Base-by-base conservation (phyloP, 2,797 vertebrate genomes). In the Diceros bicornis region DNA sequence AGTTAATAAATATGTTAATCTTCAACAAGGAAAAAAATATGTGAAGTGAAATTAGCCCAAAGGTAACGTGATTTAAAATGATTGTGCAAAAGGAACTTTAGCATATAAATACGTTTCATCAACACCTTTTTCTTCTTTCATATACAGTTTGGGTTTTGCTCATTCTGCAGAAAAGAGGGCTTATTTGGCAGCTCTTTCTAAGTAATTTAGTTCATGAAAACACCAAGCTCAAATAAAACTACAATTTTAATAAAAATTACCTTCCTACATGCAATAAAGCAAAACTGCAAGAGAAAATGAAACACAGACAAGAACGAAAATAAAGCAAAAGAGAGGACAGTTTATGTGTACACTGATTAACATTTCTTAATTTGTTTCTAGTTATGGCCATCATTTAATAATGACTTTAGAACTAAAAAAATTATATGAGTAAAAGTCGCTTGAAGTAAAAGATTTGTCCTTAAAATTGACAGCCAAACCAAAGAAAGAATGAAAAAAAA, bases 1-100 rank as follows among this genome's bases (percentile, higher is more conserved):
- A 94, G 96, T 96, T 97, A 98, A 98, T 97, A 98, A 98, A 98
- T 93, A 98, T 88, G 97, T 66, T 98, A 97, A 98, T 97, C 23
- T 89, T 55, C 93, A 95, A 95, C 79, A 97, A 75, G 82, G 97
- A 92, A 89, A 96, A 96, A 92, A 83, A 61, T 13, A 86, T 0
- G 14, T 90, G 96, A 98, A 97, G 66, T 94, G 94, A 89, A 86
- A 97, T 77, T 90, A 97, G 83, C 91, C 79, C 66, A 52, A 32
- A 95, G 69, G 57, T 95, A 98, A 97, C 11, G 55, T 27, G 6
- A 93, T 96, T 92, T 97, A 79, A 93, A 97, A 87, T 96, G 79
- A 92, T 9, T 89, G 17, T 44, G 71, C 83, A 52, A 84, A 84
- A 87, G 57, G 50, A 96, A 74, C 0, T 25, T 78, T 27, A 93